phyloP scores from a whole-genome alignment of 2,797 vertebrate species.

The Nasua narica region DNA sequence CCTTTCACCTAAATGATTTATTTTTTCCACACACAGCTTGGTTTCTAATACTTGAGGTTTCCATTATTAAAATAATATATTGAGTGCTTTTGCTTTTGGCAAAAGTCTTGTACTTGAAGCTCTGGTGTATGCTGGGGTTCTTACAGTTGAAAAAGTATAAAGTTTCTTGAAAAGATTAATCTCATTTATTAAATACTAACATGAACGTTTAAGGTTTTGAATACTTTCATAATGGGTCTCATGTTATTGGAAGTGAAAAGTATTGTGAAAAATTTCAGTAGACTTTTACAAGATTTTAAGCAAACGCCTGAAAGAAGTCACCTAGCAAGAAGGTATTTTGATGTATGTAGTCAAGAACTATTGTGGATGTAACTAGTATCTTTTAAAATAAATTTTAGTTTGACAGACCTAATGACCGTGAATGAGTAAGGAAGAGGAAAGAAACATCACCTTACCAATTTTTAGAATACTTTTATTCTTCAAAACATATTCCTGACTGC shows the following conservation, averaged over 20 bases:
- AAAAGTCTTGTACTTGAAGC: constrained; percentile 66
- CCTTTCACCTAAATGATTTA: constrained; percentile 78
- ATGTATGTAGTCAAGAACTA: neutral
- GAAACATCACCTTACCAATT: neutral
- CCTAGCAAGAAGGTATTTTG: neutral
- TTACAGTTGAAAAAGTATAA: constrained; percentile 63
- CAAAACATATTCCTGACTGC: neutral
- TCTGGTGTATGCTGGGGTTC: constrained; percentile 59
- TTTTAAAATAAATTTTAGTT: constrained; percentile 31
- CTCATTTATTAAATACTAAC: constrained; percentile 53
- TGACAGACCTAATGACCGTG: neutral
- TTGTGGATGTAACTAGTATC: neutral
- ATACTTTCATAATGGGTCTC: constrained; percentile 58
- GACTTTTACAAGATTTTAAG: constrained; percentile 45
- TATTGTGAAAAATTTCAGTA: constrained; percentile 29
- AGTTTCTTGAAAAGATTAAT: constrained; percentile 68
- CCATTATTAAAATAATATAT: constrained; percentile 80
- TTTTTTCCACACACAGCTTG: constrained; percentile 60
- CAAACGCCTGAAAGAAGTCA: constrained; percentile 17
- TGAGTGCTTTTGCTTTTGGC: constrained; percentile 77
- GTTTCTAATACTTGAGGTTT: constrained; percentile 79
- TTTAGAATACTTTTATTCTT: constrained; percentile 26
- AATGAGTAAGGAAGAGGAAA: neutral
- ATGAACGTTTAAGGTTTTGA: constrained; percentile 43
- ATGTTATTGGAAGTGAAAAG: constrained; percentile 55